Evolutionary conservation across 2,888 invertebrate genomes (phyloP).

Genomic region (Clepsis dumicolana): DNA sequence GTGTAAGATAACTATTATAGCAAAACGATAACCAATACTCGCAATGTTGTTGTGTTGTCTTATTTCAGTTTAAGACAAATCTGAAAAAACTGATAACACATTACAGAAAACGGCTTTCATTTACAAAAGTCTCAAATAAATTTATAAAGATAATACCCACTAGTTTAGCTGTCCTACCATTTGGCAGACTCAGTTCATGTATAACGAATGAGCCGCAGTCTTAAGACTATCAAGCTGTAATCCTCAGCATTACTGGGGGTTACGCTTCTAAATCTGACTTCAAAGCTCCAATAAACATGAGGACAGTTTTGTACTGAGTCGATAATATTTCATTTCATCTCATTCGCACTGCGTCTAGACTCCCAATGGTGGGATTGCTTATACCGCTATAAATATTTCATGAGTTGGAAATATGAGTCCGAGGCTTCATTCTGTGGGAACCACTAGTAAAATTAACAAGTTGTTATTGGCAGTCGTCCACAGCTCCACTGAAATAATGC

Average conservation of each 20-base stretch:
- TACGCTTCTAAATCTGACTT: slow-evolving; percentile 46
- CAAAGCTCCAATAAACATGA: slow-evolving; percentile 58
- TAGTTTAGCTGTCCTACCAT: slow-evolving; percentile 2
- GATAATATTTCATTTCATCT: slow-evolving; percentile 74
- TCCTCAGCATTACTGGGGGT: slow-evolving; percentile 39
- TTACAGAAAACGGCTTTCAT: too few species aligned
- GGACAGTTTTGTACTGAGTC: slow-evolving; percentile 61
- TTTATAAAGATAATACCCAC: slow-evolving; percentile 4
- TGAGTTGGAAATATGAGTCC: slow-evolving; percentile 77
- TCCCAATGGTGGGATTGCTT: slow-evolving; percentile 73
- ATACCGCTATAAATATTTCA: slow-evolving; percentile 77
- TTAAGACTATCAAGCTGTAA: slow-evolving; percentile 35
- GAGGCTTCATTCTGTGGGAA: slow-evolving; percentile 69
- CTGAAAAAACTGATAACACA: too few species aligned
- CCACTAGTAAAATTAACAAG: slow-evolving; percentile 77
- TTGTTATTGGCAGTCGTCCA: slow-evolving; percentile 79
- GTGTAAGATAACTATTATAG: not conserved
- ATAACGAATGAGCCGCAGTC: slow-evolving; percentile 23
- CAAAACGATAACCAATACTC: not conserved
- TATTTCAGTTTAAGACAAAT: too few species aligned
- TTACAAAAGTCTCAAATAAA: not conserved
- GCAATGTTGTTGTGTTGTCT: not conserved
- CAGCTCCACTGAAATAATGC: slow-evolving; percentile 61
- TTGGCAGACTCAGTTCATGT: slow-evolving; percentile 23
- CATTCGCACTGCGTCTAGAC: slow-evolving; percentile 78